A percentile compares a stretch with the other conserved stretches of the same genome.
Conservation (phyloP, 2,113 vertebrate genomes). For the Poecile atricapillus region DNA sequence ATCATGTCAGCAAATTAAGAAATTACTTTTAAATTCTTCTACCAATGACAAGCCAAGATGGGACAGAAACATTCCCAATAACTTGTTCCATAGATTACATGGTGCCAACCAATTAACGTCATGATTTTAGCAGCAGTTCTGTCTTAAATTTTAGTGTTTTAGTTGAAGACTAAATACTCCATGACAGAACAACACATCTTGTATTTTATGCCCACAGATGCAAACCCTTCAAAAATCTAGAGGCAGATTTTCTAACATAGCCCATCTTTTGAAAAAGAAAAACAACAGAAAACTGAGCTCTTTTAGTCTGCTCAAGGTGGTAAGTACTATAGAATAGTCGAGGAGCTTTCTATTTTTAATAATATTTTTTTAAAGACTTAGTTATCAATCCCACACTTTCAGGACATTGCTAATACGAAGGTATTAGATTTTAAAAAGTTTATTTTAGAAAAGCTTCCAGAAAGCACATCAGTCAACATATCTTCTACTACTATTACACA, state of each 20-base stretch:
- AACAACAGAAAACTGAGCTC: not conserved
- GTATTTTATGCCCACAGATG: not conserved
- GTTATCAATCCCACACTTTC: not conserved
- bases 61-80: not conserved
- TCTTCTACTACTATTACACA: not conserved
- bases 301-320: not conserved
- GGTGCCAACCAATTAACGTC: no score
- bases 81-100: not conserved
- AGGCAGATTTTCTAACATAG: not conserved
- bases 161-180: not conserved
- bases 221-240: not conserved
- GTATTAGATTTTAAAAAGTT: not conserved
- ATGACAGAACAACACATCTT: not conserved
- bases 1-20: not conserved
- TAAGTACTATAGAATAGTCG: not conserved
- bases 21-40: not conserved
- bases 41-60: not conserved
- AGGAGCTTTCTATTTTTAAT: not conserved
- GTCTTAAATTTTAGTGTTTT: not conserved
- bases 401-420: not conserved
- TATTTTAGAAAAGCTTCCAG: not conserved
- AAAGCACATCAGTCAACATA: not conserved
- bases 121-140: not conserved
- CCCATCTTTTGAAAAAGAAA: not conserved
- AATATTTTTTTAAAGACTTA: not conserved